Percentiles rank a stretch among this genome's conserved stretches.
Conservation (phyloP, 2,797 vertebrate genomes). For the Typhlichthys subterraneus region DNA sequence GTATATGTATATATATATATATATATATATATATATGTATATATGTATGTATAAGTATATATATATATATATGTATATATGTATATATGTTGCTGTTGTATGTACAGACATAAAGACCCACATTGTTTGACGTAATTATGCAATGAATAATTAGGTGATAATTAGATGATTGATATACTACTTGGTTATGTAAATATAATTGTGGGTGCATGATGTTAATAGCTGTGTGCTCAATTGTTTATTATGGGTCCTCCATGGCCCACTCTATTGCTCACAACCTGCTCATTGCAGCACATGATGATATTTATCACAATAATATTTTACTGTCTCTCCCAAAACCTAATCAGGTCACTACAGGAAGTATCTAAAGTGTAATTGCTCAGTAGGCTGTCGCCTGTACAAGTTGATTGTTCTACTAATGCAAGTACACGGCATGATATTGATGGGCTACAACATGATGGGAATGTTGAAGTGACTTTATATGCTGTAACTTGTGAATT, state of each 20-base stretch:
- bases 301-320: conserved; percentile 45
- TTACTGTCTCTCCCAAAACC: conserved; percentile 33
- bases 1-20: not conserved
- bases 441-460: conserved; percentile 29
- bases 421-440: conserved; percentile 21
- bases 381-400: conserved; percentile 23
- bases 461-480: conserved; percentile 22
- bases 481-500: conserved; percentile 37
- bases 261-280: conserved; percentile 8
- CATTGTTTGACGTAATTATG: too few species aligned
- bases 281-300: conserved; percentile 35
- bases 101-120: too few species aligned
- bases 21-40: too few species aligned
- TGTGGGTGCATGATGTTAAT: not conserved
- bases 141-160: too few species aligned
- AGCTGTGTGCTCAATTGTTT: not conserved
- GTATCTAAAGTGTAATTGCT: conserved; percentile 51
- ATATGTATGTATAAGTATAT: conserved; percentile 14
- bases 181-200: not conserved
- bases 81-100: too few species aligned
- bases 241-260: conserved; percentile 16
- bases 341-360: conserved; percentile 53
- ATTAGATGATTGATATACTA: too few species aligned
- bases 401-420: conserved; percentile 43
- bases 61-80: not conserved